Base-by-base conservation (phyloP, 2,888 invertebrate species). In the Pollenia angustigena region DNA sequence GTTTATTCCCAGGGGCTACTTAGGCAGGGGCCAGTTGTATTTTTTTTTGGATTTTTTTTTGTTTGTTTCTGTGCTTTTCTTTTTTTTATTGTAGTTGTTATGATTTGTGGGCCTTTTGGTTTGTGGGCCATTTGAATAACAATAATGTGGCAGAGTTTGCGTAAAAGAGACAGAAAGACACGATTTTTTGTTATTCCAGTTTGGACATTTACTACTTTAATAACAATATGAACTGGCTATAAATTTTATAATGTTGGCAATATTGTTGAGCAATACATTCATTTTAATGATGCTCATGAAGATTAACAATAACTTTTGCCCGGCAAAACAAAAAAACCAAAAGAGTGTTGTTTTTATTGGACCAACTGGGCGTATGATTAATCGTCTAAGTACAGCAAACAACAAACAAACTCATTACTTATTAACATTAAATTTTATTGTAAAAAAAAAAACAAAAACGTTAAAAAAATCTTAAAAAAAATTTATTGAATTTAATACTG, bases 151-250 rank as follows among this genome's bases (percentile, higher is more conserved):
- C 46, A 58, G 11, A n/a, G 46, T 14, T 40, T 52, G 42, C 16
- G 52, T 48, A 52, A 16, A 16, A 48, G 2, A 56, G 32, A 10
- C 32, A n/a, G 18, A 50, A 9, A 1, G 0, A 12, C 32, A 32
- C 32, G 0, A 23, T 2, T 52, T 54, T 71, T 3, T 42, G 14
- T 9, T 48, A 12, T 50, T 80, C 23, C 14, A 50, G 7, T 68
- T 79, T 72, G 16, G 40, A 68, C 46, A 46, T 74, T 75, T 54
- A 76, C 76, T 58, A 76, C 60, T 87, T 84, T 80, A 80, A 81
- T 72, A 81, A 72, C 60, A 81, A 68, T 52, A 81, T 81, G 81
- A 84, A 81, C 52, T 78, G 81, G 54, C 76, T 78, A 84, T 78
- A 84, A 81, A 84, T 64, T 81, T 84, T 23, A 69, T 78, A 84